Conservation (phyloP, 2,888 invertebrate species). For the Eudemis profundana region DNA sequence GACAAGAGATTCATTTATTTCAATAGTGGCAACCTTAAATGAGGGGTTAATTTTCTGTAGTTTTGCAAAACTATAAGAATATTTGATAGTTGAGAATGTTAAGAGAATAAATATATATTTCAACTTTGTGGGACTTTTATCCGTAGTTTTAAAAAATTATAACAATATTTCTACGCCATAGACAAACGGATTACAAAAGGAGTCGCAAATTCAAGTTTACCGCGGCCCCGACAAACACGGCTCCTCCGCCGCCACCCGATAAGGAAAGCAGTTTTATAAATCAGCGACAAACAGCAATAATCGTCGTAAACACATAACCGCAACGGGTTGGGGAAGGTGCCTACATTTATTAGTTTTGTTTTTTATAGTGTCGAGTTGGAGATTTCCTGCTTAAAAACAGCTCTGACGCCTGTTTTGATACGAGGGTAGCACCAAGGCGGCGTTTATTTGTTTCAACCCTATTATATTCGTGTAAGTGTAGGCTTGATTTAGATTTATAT, state of each 20-base stretch:
- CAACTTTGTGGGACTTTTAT: no score
- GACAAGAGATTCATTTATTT: no score
- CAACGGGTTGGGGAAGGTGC: slow-evolving; percentile 41
- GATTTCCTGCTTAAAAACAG: neutral
- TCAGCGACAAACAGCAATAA: slow-evolving; percentile 37
- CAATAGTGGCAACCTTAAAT: no score
- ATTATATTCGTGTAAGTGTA: no score
- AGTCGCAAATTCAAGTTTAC: neutral
- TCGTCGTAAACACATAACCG: slow-evolving; percentile 28
- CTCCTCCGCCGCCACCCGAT: slow-evolving; percentile 18
- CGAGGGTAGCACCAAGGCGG: neutral
- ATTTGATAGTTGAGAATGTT: no score
- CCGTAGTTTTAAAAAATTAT: no score
- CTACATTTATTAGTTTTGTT: slow-evolving; percentile 37
- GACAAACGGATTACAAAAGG: neutral
- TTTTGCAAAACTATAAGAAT: no score
- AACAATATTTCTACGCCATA: no score
- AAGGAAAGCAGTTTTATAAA: slow-evolving; percentile 35
- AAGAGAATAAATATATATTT: no score
- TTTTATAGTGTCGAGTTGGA: slow-evolving; percentile 13
- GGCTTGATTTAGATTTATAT: no score
- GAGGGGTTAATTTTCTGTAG: no score
- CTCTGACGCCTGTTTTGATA: neutral
- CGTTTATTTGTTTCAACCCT: no score
- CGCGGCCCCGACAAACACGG: neutral